phyloP scores from a whole-genome alignment of 2,888 invertebrate genomes.

The Cactoblastis cactorum region DNA sequence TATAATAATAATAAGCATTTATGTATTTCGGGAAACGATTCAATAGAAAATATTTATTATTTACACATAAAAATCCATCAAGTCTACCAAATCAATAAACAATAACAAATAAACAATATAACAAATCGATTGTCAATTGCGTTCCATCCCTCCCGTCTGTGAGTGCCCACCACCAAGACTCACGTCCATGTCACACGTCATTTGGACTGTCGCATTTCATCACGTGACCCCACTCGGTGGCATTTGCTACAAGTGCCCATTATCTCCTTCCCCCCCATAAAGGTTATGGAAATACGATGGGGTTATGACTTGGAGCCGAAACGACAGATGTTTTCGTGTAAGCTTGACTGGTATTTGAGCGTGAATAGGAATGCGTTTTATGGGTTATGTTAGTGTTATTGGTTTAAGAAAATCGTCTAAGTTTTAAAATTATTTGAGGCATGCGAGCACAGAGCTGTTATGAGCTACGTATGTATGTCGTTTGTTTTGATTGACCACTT shows the following conservation, averaged over 20 bases:
- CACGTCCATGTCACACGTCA: constrained; percentile 62
- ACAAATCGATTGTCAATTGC: not conserved
- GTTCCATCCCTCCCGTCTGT: not conserved
- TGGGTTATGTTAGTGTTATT: constrained; percentile 1
- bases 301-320: constrained; percentile 48
- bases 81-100: too few species aligned
- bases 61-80: too few species aligned
- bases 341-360: constrained; percentile 37
- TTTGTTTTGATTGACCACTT: too few species aligned
- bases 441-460: too few species aligned
- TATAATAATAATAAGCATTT: too few species aligned
- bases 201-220: constrained; percentile 77
- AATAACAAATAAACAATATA: too few species aligned
- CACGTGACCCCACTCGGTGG: constrained; percentile 57
- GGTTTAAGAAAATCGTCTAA: not conserved
- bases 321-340: constrained; percentile 59
- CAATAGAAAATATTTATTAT: too few species aligned
- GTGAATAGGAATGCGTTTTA: constrained; percentile 36
- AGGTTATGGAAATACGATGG: constrained; percentile 72
- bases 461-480: not conserved
- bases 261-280: constrained; percentile 69
- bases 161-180: not conserved
- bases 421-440: too few species aligned
- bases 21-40: too few species aligned
- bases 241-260: constrained; percentile 58